Percentiles rank a stretch among this genome's conserved stretches.
Conservation (phyloP, 2,113 vertebrate genomes). For the Pomatorhinus ruficollis region DNA sequence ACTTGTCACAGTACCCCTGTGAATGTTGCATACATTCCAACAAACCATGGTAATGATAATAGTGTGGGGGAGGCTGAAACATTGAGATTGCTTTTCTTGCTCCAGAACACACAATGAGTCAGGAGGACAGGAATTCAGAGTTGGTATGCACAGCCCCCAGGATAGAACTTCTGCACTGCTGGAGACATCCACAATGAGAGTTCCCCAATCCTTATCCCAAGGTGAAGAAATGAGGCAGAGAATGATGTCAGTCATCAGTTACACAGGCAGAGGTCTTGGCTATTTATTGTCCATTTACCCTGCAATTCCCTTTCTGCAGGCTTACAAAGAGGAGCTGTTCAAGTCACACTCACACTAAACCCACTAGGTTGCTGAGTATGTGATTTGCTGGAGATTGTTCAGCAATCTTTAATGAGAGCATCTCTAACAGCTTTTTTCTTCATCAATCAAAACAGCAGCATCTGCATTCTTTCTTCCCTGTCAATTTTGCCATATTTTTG, state of each 20-base stretch:
- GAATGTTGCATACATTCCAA: not conserved
- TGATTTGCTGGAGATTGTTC: not conserved
- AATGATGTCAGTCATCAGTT: not conserved
- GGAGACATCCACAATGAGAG: not conserved
- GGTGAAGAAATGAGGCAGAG: not conserved
- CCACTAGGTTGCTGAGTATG: not conserved
- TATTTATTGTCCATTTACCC: not conserved
- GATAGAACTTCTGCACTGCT: not conserved
- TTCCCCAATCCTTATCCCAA: not conserved
- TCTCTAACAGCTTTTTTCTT: not conserved
- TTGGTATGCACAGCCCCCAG: not conserved
- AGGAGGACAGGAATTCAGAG: not conserved
- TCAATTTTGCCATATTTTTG: not conserved
- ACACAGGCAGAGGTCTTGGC: not conserved
- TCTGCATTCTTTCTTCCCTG: constrained; percentile 1
- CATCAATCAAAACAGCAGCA: constrained; percentile 16
- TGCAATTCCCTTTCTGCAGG: not conserved
- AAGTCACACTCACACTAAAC: not conserved
- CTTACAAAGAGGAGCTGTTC: not conserved
- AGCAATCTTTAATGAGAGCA: not conserved
- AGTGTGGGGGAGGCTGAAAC: not conserved
- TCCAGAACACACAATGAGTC: accelerated
- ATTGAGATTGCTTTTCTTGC: not conserved
- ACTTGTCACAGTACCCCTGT: not conserved
- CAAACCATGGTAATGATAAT: not conserved